Evolutionary conservation across 1,140 invertebrate genomes (phyloP).

Genomic region (Drosophila saltans): DNA sequence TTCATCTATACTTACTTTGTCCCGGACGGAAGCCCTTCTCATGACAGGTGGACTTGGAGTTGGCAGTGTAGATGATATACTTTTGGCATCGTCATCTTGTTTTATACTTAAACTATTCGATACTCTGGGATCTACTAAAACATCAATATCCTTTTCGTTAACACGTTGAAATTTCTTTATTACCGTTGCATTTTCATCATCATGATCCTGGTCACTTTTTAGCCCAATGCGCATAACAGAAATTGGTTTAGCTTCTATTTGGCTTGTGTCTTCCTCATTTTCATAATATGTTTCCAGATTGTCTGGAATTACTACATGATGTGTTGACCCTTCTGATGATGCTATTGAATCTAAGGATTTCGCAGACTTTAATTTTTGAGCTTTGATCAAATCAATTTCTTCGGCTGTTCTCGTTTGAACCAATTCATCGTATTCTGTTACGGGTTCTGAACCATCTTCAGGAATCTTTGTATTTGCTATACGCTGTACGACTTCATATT

Average conservation of each 20-base stretch:
- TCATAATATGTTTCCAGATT: too few species aligned
- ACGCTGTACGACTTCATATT: constrained; percentile 1
- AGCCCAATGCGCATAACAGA: background rate
- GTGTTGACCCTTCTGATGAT: too few species aligned
- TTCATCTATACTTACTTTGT: too few species aligned
- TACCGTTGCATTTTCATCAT: background rate
- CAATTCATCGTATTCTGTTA: background rate
- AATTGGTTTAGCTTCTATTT: too few species aligned
- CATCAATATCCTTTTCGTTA: background rate
- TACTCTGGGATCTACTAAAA: background rate
- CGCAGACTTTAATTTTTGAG: background rate
- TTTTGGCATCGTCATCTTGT: too few species aligned
- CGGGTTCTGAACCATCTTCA: background rate
- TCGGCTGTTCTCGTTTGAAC: background rate
- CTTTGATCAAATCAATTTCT: background rate
- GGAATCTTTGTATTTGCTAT: background rate
- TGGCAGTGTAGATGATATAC: background rate
- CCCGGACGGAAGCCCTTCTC: too few species aligned
- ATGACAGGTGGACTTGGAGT: background rate
- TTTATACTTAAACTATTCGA: too few species aligned
- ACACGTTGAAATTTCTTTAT: background rate
- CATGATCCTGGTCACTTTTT: background rate
- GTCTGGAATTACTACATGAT: too few species aligned
- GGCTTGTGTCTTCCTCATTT: background rate
- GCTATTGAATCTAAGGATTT: background rate